Evolutionary conservation across 2,888 invertebrate species (phyloP).

Genomic region (Nemotelus pantherinus): DNA sequence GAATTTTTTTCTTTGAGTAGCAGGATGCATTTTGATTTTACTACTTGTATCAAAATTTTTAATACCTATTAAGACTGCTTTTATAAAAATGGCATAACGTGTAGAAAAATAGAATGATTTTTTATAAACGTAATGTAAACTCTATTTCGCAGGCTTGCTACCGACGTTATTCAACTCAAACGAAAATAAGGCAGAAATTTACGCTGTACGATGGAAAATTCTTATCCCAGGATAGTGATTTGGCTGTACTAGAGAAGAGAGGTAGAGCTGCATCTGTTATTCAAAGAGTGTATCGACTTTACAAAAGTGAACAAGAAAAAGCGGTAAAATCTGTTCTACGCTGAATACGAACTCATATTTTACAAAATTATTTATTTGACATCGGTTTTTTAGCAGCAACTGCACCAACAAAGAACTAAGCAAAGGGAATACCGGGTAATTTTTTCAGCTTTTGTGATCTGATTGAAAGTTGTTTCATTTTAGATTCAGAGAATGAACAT

Average conservation of each 20-base stretch:
- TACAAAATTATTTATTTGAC: neutral
- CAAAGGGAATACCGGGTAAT: too few species aligned
- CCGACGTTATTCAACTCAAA: neutral
- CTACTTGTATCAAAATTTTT: too few species aligned
- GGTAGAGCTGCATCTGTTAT: conserved; percentile 28
- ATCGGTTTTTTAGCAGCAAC: neutral
- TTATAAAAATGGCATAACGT: too few species aligned
- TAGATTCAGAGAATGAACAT: neutral
- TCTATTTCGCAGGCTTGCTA: neutral
- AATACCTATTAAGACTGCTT: too few species aligned
- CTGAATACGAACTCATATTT: neutral
- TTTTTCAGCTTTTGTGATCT: too few species aligned
- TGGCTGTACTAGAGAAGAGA: neutral
- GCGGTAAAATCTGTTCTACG: neutral
- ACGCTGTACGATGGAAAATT: neutral
- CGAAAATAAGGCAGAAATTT: neutral
- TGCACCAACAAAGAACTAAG: too few species aligned
- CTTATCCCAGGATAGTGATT: neutral
- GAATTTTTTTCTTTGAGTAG: too few species aligned
- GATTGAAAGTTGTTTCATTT: neutral
- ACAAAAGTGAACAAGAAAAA: neutral
- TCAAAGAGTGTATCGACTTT: conserved; percentile 15
- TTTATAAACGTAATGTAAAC: neutral
- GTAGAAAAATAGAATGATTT: too few species aligned
- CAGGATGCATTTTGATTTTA: too few species aligned